Evolutionary conservation across 1,140 invertebrate genomes (phyloP).

Genomic region (Paraescarpia echinospica): DNA sequence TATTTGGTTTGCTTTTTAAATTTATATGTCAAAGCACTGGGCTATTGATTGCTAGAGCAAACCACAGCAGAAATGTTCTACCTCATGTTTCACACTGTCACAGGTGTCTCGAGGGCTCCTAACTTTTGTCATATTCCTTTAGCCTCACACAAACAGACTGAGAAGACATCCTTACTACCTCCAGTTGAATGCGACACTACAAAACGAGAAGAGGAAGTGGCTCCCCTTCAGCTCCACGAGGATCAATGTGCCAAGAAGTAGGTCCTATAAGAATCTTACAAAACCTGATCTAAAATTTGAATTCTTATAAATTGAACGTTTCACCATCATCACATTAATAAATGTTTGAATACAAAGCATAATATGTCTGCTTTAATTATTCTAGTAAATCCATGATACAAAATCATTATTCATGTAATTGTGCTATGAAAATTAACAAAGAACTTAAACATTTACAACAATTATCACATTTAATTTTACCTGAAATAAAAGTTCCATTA

Average conservation of each 20-base stretch:
- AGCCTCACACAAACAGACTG: not conserved
- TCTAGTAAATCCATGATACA: too few species aligned
- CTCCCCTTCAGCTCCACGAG: not conserved
- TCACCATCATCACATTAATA: too few species aligned
- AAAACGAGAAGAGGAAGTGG: not conserved
- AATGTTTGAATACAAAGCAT: too few species aligned
- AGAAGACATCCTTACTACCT: not conserved
- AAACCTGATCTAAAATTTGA: not conserved
- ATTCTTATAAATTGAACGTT: not conserved
- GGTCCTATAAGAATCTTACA: not conserved
- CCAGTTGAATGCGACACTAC: not conserved
- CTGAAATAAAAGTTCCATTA: too few species aligned
- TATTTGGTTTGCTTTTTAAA: not conserved
- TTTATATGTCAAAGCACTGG: not conserved
- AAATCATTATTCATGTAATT: too few species aligned
- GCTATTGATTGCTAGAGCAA: not conserved
- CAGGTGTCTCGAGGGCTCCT: not conserved
- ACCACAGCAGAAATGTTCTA: not conserved
- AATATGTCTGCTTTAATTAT: too few species aligned
- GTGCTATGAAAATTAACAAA: too few species aligned
- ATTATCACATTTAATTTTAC: too few species aligned
- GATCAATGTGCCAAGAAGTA: not conserved
- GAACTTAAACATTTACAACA: too few species aligned
- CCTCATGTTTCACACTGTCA: not conserved
- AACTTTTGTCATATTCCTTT: not conserved